Evolutionary conservation across 2,888 invertebrate genomes (phyloP), one percentile per base, ranked within the genome.

Genomic region (Crocallis elinguaria): DNA sequence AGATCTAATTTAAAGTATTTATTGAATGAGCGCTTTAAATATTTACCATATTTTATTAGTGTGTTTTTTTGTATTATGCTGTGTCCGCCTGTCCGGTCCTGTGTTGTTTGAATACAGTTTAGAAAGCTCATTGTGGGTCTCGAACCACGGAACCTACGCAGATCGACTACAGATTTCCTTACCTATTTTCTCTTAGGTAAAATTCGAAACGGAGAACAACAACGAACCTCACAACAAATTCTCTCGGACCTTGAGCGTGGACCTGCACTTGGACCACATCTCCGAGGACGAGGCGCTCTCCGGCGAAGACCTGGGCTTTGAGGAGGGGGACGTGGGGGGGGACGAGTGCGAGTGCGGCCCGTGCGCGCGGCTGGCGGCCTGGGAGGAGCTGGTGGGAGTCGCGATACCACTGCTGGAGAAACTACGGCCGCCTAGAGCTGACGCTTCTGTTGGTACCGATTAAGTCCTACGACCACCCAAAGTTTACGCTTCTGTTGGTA

Each of bases 321-420:
- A 88, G 52, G 88, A 88, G 25, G 88, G 86, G 1, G 84, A 83
- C n/a, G 13, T 69, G 19, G 64, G 66, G 3, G 75, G 64, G 3
- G 84, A 85, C 11, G 84, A 83, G 48, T 92, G 92, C 33, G 73
- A 71, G 0, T 86, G 92, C 37, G 81, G 66, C 0, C 79, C 88
- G 0, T 91, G 91, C 39, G 63, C 68, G 13, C 64, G 84, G 5
- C 84, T 92, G 9, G 84, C 87, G 0, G 79, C 93, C 8, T 96
- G 96, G 96, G 96, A 96, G 77, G 95, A 95, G 69, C 94, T 96
- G 70, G 94, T 95, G 1, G 92, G 93, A 12, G 95, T 96, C 0
- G 96, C 95, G 0, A 94, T 95, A 30, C 95, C 96, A 67, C 82
- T 96, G 52, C 75, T 96, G 58, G 95, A 95, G 73, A 93, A 93